A percentile compares a stretch with the other conserved stretches of the same genome.
phyloP scores from a whole-genome alignment of 2,888 invertebrate species.

The Ceramica pisi region DNA sequence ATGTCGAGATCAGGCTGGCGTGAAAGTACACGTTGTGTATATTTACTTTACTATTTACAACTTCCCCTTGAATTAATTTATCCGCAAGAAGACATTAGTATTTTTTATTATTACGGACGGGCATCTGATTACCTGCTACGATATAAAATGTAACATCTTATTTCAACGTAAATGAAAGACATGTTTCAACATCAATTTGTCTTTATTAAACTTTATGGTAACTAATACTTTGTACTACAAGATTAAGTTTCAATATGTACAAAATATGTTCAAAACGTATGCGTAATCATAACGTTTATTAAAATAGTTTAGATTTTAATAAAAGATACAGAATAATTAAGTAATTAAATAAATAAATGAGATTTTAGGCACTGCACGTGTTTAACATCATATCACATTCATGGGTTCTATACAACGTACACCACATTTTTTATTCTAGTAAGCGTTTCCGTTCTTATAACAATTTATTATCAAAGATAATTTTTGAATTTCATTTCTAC shows the following conservation, averaged over 20 bases:
- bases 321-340: slow-evolving; percentile 75
- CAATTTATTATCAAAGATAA: slow-evolving; percentile 85
- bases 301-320: slow-evolving; percentile 76
- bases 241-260: slow-evolving; percentile 87
- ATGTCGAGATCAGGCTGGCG: slow-evolving; percentile 53
- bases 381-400: slow-evolving; percentile 89
- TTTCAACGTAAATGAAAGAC: slow-evolving; percentile 53
- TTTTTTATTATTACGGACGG: slow-evolving; percentile 27
- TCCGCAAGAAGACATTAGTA: slow-evolving; percentile 32
- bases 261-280: slow-evolving; percentile 80
- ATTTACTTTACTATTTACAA: slow-evolving; percentile 63
- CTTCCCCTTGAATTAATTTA: slow-evolving; percentile 56
- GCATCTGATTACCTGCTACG: slow-evolving; percentile 16
- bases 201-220: slow-evolving; percentile 88
- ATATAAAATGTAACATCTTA: slow-evolving; percentile 35
- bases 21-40: slow-evolving; percentile 52
- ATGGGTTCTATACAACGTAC: slow-evolving; percentile 83
- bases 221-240: slow-evolving; percentile 89
- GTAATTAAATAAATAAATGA: slow-evolving; percentile 81
- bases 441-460: slow-evolving; percentile 89
- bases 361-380: slow-evolving; percentile 90
- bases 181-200: slow-evolving; percentile 86
- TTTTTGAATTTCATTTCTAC: slow-evolving; percentile 62
- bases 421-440: slow-evolving; percentile 84
- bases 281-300: slow-evolving; percentile 73